Evolutionary conservation across 2,113 vertebrate genomes (phyloP), one percentile per base, ranked within the genome.

Genomic region (Sphyrna mokarran): DNA sequence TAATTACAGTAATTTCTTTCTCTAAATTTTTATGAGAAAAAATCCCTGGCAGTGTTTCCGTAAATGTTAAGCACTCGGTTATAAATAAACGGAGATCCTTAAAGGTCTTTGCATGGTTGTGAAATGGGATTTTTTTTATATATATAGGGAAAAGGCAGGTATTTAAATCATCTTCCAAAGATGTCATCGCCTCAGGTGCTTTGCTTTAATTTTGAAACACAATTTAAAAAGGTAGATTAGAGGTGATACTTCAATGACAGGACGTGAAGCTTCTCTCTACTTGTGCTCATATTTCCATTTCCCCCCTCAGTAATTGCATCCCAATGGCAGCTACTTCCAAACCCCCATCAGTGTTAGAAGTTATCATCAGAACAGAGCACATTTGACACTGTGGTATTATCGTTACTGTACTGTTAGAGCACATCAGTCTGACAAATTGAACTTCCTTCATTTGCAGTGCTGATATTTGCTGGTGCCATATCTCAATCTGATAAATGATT

Each of bases 401-500:
- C 37, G 40, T 70, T 43, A 0, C 10, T 94, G 91, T 40, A 94
- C 40, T 5, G 9, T 48, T 94, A 5, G 20, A 94, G 93, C 40
- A 70, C 93, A 94, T 94, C 66, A 43, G 66, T 48, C 68, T 40
- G 16, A 94, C 66, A 94, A 43, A 94, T 40, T 70, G 16, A 69
- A 94, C 23, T 69, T 70, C 37, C 66, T 43, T 94, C 93, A 94
- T 26, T 94, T 43, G 18, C 63, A 68, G 33, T 40, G 18, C 66
- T 70, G 63, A 20, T 69, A 40, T 69, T 94, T 94, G 93, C n/a
- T 43, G 66, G 33, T 26, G 68, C n/a, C 37, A 70, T 66, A 94
- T 40, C 66, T 72, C 66, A 94, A 94, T 94, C 93, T 70, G 68
- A 94, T 70, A 94, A 90, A 94, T 94, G 63, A 94, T 70, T 94